These are phyloP conservation scores for Pelodytes ibericus DNA, from an alignment of 2,797 vertebrate species.

Conservation along the genomic window DNA sequence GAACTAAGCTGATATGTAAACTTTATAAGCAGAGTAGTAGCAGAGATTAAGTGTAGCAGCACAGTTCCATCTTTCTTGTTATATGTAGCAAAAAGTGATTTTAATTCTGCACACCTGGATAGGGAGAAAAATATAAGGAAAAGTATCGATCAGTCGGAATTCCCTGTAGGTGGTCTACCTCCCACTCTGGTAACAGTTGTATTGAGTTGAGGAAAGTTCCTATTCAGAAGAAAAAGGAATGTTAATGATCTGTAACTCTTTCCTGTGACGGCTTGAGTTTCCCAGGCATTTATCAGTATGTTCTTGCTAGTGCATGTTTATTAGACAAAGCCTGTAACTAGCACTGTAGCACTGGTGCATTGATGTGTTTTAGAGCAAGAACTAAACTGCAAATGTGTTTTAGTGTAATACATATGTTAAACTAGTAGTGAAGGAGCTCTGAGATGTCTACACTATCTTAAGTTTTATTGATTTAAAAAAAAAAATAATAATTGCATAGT, in stretches of 20 bases:
- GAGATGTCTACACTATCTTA: too few species aligned
- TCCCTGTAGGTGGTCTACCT: conserved; percentile 41
- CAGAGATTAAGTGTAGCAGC: too few species aligned
- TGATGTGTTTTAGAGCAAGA: too few species aligned
- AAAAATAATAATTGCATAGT: too few species aligned
- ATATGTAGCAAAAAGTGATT: neutral
- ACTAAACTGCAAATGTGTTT: too few species aligned
- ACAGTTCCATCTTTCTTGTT: too few species aligned
- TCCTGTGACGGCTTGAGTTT: conserved; percentile 4
- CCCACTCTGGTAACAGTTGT: conserved; percentile 21
- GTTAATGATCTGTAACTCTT: conserved; percentile 38
- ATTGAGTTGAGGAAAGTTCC: conserved; percentile 5
- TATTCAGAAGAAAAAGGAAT: conserved; percentile 25
- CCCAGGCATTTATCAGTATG: neutral
- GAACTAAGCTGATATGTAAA: too few species aligned
- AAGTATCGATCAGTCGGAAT: neutral
- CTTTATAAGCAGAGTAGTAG: too few species aligned
- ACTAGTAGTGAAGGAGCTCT: too few species aligned
- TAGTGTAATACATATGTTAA: too few species aligned
- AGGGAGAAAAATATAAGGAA: neutral
- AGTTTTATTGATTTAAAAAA: too few species aligned
- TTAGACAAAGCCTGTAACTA: neutral
- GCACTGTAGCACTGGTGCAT: too few species aligned
- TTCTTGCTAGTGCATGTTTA: neutral
- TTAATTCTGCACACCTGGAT: neutral